Conservation (phyloP, 2,888 invertebrate genomes). For the Panorpa germanica region DNA sequence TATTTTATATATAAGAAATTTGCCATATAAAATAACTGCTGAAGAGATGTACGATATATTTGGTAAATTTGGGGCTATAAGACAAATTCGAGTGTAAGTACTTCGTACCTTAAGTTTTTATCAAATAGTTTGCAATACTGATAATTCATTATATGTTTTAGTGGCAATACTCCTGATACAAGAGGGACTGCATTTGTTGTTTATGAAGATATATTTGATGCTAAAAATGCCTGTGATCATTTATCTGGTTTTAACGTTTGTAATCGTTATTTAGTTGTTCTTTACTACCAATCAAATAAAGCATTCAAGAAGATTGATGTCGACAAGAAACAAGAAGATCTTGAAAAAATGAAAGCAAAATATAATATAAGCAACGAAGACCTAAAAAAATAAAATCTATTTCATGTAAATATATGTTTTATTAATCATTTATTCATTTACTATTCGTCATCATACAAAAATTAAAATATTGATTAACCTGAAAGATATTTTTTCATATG, state of each 20-base stretch:
- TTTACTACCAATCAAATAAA: constrained; percentile 93
- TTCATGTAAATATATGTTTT: no score
- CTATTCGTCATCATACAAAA: no score
- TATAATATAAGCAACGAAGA: constrained; percentile 57
- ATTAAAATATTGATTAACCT: no score
- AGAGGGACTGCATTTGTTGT: constrained; percentile 98
- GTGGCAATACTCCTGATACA: constrained; percentile 93
- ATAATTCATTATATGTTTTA: constrained; percentile 24
- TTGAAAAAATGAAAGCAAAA: constrained; percentile 88
- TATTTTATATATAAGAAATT: constrained; percentile 87
- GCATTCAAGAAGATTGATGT: constrained; percentile 91
- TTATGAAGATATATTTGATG: constrained; percentile 99
- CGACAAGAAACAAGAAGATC: constrained; percentile 89
- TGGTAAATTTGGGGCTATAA: constrained; percentile 97
- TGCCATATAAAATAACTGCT: constrained; percentile 97
- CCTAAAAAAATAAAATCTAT: constrained; percentile 24
- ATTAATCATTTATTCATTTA: no score
- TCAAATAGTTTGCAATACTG: constrained; percentile 2
- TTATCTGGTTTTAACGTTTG: constrained; percentile 98
- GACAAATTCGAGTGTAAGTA: constrained; percentile 94
- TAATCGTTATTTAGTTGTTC: constrained; percentile 94
- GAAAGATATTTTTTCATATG: no score
- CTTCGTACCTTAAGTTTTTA: constrained; percentile 1
- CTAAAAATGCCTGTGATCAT: constrained; percentile 99
- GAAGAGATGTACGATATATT: constrained; percentile 99